Evolutionary conservation across 2,797 vertebrate species (phyloP).

Genomic region (Cryptoprocta ferox): DNA sequence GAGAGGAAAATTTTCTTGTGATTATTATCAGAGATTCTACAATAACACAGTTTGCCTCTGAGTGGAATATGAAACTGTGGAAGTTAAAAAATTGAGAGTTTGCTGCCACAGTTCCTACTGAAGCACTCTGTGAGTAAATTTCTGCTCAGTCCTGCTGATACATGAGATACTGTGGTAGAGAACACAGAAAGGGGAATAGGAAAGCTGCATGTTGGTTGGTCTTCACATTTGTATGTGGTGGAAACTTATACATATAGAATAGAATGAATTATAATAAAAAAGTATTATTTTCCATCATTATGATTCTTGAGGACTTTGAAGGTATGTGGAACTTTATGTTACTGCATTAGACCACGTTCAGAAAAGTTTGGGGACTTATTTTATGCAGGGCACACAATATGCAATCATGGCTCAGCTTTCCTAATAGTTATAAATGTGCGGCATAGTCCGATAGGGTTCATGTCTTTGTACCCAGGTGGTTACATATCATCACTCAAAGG

Average conservation of each 20-base stretch:
- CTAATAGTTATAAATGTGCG: slow-evolving; percentile 56
- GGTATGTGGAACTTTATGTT: neutral
- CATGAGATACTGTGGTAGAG: neutral
- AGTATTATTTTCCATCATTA: neutral
- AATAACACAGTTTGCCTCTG: neutral
- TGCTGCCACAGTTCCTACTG: neutral
- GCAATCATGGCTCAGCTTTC: slow-evolving; percentile 52
- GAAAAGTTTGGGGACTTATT: slow-evolving; percentile 56
- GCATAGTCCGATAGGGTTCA: slow-evolving; percentile 65
- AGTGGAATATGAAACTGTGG: neutral
- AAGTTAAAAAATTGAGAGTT: neutral
- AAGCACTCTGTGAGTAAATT: neutral
- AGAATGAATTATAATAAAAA: neutral
- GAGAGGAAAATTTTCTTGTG: neutral
- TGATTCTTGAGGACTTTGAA: neutral
- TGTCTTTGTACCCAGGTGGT: slow-evolving; percentile 72
- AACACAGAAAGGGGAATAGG: neutral
- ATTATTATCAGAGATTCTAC: neutral
- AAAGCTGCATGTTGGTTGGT: accelerated
- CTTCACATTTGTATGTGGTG: neutral
- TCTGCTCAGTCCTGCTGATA: neutral
- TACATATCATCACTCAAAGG: slow-evolving; percentile 79
- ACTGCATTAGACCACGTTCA: slow-evolving; percentile 34
- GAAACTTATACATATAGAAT: neutral
- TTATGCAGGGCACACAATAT: slow-evolving; percentile 25